Conservation (phyloP, 2,113 vertebrate genomes). For the Trogon melanurus region DNA sequence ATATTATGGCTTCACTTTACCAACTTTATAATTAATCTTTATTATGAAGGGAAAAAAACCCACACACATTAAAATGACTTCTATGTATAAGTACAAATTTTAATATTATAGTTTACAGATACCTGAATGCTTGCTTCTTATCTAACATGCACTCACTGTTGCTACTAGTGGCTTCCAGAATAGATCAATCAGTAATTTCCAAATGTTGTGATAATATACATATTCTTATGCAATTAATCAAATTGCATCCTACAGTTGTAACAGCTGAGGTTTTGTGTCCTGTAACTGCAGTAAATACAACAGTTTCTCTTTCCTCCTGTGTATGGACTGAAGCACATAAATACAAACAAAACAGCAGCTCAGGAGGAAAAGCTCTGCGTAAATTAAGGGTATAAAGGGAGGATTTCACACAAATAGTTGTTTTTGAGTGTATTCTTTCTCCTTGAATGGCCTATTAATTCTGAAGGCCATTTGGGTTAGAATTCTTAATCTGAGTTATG, state of each 20-base stretch:
- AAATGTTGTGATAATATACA: not conserved
- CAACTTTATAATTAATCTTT: not conserved
- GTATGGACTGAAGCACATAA: not conserved
- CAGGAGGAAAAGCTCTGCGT: not conserved
- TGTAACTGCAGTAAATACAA: not conserved
- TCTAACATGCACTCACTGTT: not conserved
- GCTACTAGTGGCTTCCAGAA: not conserved
- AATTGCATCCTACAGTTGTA: not conserved
- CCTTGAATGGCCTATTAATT: slow-evolving; percentile 43
- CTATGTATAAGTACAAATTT: not conserved
- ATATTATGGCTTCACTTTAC: not conserved
- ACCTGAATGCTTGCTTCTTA: not conserved
- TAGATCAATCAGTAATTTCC: not conserved
- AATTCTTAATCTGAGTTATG: slow-evolving; percentile 44
- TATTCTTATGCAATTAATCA: not conserved
- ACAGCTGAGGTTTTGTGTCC: not conserved
- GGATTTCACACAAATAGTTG: slow-evolving; percentile 6
- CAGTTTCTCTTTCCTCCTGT: not conserved
- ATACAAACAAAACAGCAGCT: not conserved
- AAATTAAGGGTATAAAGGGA: not conserved
- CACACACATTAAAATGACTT: not conserved
- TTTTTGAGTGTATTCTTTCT: slow-evolving; percentile 27
- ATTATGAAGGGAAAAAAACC: not conserved
- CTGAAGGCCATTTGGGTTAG: slow-evolving; percentile 50
- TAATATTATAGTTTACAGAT: not conserved